Evolutionary conservation across 2,797 vertebrate species (phyloP).

Genomic region (Falco concolor): DNA sequence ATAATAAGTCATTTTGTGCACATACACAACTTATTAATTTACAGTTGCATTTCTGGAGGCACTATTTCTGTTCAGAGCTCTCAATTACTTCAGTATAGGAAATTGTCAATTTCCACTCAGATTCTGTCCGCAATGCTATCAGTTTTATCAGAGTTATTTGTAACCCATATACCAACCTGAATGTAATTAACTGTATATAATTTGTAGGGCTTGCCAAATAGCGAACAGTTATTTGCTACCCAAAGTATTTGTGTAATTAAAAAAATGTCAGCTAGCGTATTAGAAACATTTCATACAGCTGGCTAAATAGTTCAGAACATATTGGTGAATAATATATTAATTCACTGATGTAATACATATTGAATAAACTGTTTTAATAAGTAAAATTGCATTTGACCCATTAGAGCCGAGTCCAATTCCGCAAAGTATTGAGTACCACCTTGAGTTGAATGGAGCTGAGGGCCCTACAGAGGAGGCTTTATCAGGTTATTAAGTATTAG

Average conservation of each 20-base stretch:
- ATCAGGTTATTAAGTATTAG: not conserved
- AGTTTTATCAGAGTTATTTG: conserved; percentile 60
- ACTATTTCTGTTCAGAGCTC: not conserved
- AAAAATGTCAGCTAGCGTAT: conserved; percentile 60
- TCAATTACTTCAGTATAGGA: conserved; percentile 37
- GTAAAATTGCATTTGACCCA: conserved; percentile 46
- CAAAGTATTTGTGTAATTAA: conserved; percentile 65
- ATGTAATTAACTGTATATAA: conserved; percentile 55
- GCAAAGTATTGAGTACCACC: not conserved
- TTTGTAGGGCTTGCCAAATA: conserved; percentile 57
- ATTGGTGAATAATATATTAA: conserved; percentile 58
- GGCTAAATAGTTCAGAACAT: conserved; percentile 49
- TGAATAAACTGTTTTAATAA: conserved; percentile 50
- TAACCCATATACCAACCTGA: conserved; percentile 44
- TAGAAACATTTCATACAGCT: conserved; percentile 61
- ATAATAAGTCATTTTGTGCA: not conserved
- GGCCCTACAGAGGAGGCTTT: not conserved
- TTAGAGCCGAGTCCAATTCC: not conserved
- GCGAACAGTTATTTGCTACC: conserved; percentile 37
- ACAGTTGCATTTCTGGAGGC: not conserved
- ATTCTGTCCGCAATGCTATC: conserved; percentile 39
- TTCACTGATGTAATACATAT: conserved; percentile 46
- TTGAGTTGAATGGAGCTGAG: not conserved
- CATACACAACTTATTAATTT: not conserved
- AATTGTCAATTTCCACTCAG: conserved; percentile 53